Base-by-base conservation (phyloP, 2,113 vertebrate genomes). In the Falco punctatus region DNA sequence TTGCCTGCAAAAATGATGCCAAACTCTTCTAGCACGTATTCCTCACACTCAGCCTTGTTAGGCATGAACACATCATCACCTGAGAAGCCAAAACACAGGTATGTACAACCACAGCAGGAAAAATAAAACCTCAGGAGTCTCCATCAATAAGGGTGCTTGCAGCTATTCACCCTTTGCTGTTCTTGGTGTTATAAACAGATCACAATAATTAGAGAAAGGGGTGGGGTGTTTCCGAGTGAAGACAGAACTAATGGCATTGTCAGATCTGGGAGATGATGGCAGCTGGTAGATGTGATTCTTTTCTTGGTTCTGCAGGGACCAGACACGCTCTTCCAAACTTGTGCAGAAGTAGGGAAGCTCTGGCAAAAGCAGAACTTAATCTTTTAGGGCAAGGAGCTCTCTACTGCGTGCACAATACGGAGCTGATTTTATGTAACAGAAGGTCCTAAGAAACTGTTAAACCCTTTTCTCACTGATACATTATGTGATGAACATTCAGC, bases 1-100 rank as follows among this genome's bases (percentile, higher is more conserved):
- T 92, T 98, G 75, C 99, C 99, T 6, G 28, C 95, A 81, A 96
- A 99, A 90, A 99, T 97, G 13, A 98, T 38, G 14, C 99, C 99
- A 4, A 98, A 93, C 77, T 99, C 99, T 75, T 98, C 98, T 81
- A 99, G 97, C 59, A 99, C 98, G 6, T 99, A 99, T 48, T 99
- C 99, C 73, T 98, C 58, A 55, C 97, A 97, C 74, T 99, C 97
- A 3, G 92, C 88, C 0, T 97, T 87, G 9, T 93, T 95, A 5
- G 87, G 13, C 98, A 99, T 75, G 95, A 97, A 99, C 82, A 99
- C 99, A 6, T 57, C 90, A 95, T 99, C 99, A 23, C 65, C 99
- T 99, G 81, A 66, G 96, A 95, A 92, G 62, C 10, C 79, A 83
- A 94, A 95, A 13, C 17, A 90, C 35, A 83, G 58, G 17, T 44